These are phyloP conservation scores for mouse (Mus musculus) DNA, from an alignment of 2,113 vertebrate genomes.

Conservation along the genomic window GRCm39 chr7:49622001-49622500, in stretches of 20 bases:
- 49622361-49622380: neutral
- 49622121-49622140: neutral
- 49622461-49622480: neutral
- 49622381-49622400: neutral
- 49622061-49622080: neutral
- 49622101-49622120: neutral
- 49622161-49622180: neutral
- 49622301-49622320: neutral
- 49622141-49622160: neutral
- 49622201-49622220: neutral
- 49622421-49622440: neutral
- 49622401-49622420: neutral
- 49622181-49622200: conserved; percentile 27
- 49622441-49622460: neutral
- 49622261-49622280: neutral
- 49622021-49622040: neutral
- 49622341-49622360: neutral
- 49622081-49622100: neutral
- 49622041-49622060: neutral
- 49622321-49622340: neutral
- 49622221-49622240: neutral
- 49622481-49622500: neutral
- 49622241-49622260: neutral
- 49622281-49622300: neutral
- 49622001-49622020: neutral